Evolutionary conservation across 2,888 invertebrate genomes (phyloP), one percentile per base, ranked within the genome.

Genomic region (Erpobdella octoculata): DNA sequence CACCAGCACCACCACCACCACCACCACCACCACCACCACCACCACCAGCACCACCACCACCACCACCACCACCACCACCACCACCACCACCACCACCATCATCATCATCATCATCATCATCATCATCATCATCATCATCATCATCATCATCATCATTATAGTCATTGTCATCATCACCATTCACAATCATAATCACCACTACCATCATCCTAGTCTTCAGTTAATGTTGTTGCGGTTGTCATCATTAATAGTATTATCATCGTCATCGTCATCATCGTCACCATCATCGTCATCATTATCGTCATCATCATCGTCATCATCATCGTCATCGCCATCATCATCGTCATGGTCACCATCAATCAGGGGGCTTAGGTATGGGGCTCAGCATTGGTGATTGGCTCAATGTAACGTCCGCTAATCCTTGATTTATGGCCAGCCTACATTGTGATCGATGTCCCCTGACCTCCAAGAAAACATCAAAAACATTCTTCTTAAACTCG

Each of bases 1-100:
- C 53, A 28, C 21, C 21, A 53, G 53, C 53, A 79, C 64, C 71
- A 61, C 38, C 64, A 61, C 66, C 25, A 71, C 66, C 59, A 67
- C 31, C 71, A 71, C 66, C 71, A 71, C 64, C 59, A 28, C 64
- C 15, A 37, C 62, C 0, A 41, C 37, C 36, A 70, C 62, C 38
- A 37, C 64, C 28, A 71, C 66, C 53, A 37, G 37, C 18, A 48
- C 66, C 35, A 58, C 35, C 38, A 66, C 66, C 58, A 53, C 53
- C 71, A 58, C 66, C 31, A 48, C 66, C 33, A 48, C 66, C 53
- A 58, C 53, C 71, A 33, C 66, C 66, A 71, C 58, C 58, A 35
- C 18, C 21, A 62, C 12, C 3, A 37, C 25, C 21, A 12, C 37
- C 37, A 66, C 37, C 37, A 37, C 21, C 37, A 37, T 66, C 37